phyloP scores from a whole-genome alignment of 2,888 invertebrate genomes.

The Hofmannophila pseudospretella region DNA sequence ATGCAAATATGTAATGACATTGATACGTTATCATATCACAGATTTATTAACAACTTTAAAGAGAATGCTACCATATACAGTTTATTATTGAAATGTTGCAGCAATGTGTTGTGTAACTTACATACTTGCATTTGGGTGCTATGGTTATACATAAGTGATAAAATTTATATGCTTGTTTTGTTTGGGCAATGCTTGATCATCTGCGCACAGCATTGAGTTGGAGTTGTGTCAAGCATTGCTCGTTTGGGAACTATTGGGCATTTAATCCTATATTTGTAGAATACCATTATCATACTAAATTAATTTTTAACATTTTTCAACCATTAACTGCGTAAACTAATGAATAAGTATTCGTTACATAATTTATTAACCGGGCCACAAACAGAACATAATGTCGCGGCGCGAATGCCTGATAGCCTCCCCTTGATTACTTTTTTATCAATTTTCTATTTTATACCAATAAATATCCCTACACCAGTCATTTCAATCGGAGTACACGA shows the following conservation, averaged over 20 bases:
- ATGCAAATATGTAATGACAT: constrained; percentile 77
- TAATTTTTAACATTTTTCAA: constrained; percentile 75
- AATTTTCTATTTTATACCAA: constrained; percentile 49
- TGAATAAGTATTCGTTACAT: constrained; percentile 59
- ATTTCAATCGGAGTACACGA: constrained; percentile 64
- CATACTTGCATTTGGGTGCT: constrained; percentile 78
- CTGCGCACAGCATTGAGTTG: constrained; percentile 12
- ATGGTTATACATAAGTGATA: constrained; percentile 75
- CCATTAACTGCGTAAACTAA: constrained; percentile 77
- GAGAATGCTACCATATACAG: constrained; percentile 65
- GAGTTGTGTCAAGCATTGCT: constrained; percentile 51
- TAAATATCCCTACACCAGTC: constrained; percentile 57
- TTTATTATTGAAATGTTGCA: constrained; percentile 44
- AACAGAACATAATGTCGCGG: constrained; percentile 61
- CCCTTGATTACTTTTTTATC: constrained; percentile 47
- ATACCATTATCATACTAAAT: constrained; percentile 77
- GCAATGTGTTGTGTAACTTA: constrained; percentile 68
- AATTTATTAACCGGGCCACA: constrained; percentile 68
- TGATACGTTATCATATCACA: constrained; percentile 62
- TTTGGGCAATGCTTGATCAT: constrained; percentile 57
- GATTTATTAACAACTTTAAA: constrained; percentile 59
- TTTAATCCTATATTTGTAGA: constrained; percentile 76
- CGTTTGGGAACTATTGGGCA: constrained; percentile 77
- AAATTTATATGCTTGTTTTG: constrained; percentile 69
- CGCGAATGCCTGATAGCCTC: constrained; percentile 78